Percentiles rank a stretch among this genome's conserved stretches.
These are phyloP conservation scores for Cardiocondyla obscurior DNA, from an alignment of 1,140 invertebrate genomes.

Conservation along the genomic window DNA sequence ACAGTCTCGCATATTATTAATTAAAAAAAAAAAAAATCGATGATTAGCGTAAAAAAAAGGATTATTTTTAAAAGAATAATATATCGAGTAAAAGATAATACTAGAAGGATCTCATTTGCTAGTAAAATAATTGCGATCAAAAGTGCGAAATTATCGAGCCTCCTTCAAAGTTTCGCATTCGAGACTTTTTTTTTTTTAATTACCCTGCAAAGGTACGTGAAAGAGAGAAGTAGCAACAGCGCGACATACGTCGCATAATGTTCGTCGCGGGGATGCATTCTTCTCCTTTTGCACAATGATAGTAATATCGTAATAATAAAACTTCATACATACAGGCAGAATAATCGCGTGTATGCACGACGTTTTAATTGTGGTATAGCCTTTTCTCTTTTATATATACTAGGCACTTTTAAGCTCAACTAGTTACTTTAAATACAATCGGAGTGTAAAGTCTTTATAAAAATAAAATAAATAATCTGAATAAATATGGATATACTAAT, in stretches of 20 bases:
- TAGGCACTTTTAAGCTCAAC: conserved; percentile 70
- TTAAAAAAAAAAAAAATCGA: conserved; percentile 24
- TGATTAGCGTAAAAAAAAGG: conserved; percentile 30
- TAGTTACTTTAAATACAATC: conserved; percentile 77
- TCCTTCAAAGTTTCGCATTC: conserved; percentile 19
- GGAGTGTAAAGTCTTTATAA: conserved; percentile 81
- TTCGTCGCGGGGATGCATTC: conserved; percentile 68
- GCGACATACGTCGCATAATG: conserved; percentile 70
- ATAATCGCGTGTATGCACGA: not conserved
- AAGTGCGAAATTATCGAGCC: conserved; percentile 23
- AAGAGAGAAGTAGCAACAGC: conserved; percentile 68
- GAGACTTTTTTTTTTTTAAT: too few species aligned
- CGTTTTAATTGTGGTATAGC: conserved; percentile 50
- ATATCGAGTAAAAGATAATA: conserved; percentile 40
- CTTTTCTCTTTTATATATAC: conserved; percentile 41
- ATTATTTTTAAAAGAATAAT: conserved; percentile 29
- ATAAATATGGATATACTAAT: conserved; percentile 80
- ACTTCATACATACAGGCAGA: conserved; percentile 59
- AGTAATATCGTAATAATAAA: conserved; percentile 55
- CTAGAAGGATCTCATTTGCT: conserved; percentile 23
- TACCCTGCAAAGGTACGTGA: conserved; percentile 63
- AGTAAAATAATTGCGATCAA: conserved; percentile 45
- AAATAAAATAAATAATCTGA: conserved; percentile 84
- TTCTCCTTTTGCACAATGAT: conserved; percentile 59
- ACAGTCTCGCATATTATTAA: conserved; percentile 29